Evolutionary conservation across 2,888 invertebrate genomes (phyloP).

Genomic region (Oscheius myriophilus): DNA sequence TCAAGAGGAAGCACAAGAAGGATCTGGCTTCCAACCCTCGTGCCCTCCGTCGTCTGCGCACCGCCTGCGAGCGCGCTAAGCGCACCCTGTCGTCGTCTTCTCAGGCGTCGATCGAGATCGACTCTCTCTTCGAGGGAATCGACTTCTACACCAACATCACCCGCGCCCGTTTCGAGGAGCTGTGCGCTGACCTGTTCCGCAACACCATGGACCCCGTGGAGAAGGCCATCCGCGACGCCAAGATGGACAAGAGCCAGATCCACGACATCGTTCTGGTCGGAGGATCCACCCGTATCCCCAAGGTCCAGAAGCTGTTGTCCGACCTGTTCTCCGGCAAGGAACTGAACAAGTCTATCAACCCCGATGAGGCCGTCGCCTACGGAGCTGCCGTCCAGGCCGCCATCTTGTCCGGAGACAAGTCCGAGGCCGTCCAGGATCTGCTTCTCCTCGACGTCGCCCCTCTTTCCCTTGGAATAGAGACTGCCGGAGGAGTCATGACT

Average conservation of each 20-base stretch:
- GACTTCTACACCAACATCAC: constrained; percentile 96
- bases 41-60: constrained; percentile 87
- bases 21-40: constrained; percentile 86
- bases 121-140: constrained; percentile 91
- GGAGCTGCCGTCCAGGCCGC: constrained; percentile 78
- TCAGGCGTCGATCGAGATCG: constrained; percentile 83
- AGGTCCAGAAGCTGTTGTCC: constrained; percentile 94
- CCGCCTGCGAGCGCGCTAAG: constrained; percentile 83
- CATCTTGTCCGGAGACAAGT: constrained; percentile 80
- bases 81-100: constrained; percentile 76
- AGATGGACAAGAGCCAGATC: too few relatives aligned
- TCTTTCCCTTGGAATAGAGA: constrained; percentile 88
- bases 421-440: constrained; percentile 82
- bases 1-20: constrained; percentile 82
- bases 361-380: constrained; percentile 96
- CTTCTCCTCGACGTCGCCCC: constrained; percentile 91
- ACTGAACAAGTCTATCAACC: constrained; percentile 92
- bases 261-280: constrained; percentile 81
- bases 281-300: constrained; percentile 95
- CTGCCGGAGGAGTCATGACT: constrained; percentile 93
- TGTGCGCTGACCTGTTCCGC: constrained; percentile 88
- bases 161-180: constrained; percentile 87
- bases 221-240: too few relatives aligned
- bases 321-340: constrained; percentile 88
- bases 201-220: constrained; percentile 96